Base-by-base conservation (phyloP, 2,113 vertebrate species). In the Myocastor coypus region DNA sequence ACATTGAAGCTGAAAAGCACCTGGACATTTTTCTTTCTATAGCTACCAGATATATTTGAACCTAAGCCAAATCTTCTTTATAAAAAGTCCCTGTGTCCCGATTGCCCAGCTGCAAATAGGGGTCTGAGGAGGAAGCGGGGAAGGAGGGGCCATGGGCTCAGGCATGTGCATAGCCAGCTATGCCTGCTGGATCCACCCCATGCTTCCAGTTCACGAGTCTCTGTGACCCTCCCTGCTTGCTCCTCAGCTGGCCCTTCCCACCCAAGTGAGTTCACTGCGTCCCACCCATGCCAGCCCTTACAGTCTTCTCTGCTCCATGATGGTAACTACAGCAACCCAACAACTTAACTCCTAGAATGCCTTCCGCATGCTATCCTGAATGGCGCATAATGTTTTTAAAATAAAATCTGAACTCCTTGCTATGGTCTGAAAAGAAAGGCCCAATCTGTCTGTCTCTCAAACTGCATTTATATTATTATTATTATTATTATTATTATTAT, bases 1-100 rank as follows among this genome's bases (percentile, higher is more conserved):
- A 81, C 46, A 4, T 37, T 88, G 71, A 92, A 61, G 83, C 2
- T 87, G 46, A 82, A 94, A 95, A 83, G 64, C 5, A 46, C 37
- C 37, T 42, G 4, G n/a, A 77, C 68, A 83, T 40, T 37, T 71
- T 30, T 46, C 68, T 66, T 83, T 83, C 40, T 46, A 8, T 19
- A 64, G 20, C 61, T 42, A 77, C 16, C 46, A 80, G 11, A n/a
- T 71, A 16, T n/a, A 0, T 75, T 92, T 89, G 26, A 2, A 6
- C 46, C 42, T 42, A 93, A 95, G 89, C 28, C 69, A 89, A 34
- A 4, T 69, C 42, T 30, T 32, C 50, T 89, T 75, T 40, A 28
- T 30, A 24, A 32, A 4, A 37, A 10, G 7, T 46, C 59, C 40
- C 28, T 87, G n/a, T 40, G 17, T 83, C 20, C 13, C 19, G 1